A percentile compares a stretch with the other conserved stretches of the same genome.
These are phyloP conservation scores for Trematocara nigrifrons DNA, from an alignment of 2,113 vertebrate species.

Conservation along the genomic window DNA sequence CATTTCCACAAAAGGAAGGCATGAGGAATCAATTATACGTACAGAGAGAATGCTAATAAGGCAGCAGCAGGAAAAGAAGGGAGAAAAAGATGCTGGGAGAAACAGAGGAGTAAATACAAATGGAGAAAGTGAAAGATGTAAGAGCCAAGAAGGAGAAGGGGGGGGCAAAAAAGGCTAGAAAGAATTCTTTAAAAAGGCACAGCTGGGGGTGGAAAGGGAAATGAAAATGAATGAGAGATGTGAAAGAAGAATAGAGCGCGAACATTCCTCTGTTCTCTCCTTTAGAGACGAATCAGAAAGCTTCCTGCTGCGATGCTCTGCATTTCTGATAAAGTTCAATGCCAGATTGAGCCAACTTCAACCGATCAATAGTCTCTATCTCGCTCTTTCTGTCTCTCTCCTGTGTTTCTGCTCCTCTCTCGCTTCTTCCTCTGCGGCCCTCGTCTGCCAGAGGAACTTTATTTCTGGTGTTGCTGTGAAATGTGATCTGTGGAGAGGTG, in stretches of 20 bases:
- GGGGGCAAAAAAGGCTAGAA: background rate
- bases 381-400: background rate
- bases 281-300: slow-evolving; percentile 45
- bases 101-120: slow-evolving; percentile 36
- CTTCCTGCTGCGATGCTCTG: slow-evolving; percentile 52
- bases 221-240: slow-evolving; percentile 55
- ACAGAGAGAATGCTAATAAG: slow-evolving; percentile 66
- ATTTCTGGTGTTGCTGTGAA: slow-evolving; percentile 55
- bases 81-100: background rate
- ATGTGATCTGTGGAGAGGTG: slow-evolving; percentile 46
- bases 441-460: slow-evolving; percentile 42
- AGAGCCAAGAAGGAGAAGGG: background rate
- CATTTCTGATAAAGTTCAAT: slow-evolving; percentile 59
- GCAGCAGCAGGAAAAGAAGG: slow-evolving; percentile 31
- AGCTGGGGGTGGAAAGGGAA: slow-evolving; percentile 36
- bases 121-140: slow-evolving; percentile 36
- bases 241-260: slow-evolving; percentile 13
- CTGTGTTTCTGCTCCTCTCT: background rate
- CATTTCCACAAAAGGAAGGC: slow-evolving; percentile 66
- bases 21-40: slow-evolving; percentile 70
- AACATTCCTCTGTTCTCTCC: slow-evolving; percentile 49
- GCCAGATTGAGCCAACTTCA: slow-evolving; percentile 50
- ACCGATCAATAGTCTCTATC: slow-evolving; percentile 40
- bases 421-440: background rate
- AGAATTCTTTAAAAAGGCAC: slow-evolving; percentile 21